Conservation (phyloP, 30 jellyfish, hydroid and myxozoan genomes). For the Rhopilema esculentum region DNA sequence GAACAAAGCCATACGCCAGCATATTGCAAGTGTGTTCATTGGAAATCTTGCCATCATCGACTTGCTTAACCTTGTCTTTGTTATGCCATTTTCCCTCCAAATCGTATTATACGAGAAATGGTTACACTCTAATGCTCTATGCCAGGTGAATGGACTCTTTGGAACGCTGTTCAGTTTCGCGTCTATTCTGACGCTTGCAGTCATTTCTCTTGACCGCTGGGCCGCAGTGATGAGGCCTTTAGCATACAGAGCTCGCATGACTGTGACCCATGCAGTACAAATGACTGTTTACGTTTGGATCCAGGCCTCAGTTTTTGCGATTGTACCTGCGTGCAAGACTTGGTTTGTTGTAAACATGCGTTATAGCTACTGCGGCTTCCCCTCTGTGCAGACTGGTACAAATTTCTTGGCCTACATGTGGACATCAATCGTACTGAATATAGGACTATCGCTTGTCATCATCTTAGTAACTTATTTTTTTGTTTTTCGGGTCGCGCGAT, state of each 20-base stretch:
- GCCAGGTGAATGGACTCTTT: constrained; percentile 64
- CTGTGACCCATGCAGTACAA: constrained; percentile 68
- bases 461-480: constrained; percentile 77
- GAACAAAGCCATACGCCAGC: constrained; percentile 75
- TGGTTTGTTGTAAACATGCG: constrained; percentile 80
- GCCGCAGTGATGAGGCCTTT: constrained; percentile 93
- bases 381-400: constrained; percentile 38
- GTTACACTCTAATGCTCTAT: constrained; percentile 41
- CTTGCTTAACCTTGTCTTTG: constrained; percentile 71
- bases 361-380: constrained; percentile 67
- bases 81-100: constrained; percentile 84
- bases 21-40: constrained; percentile 74
- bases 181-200: constrained; percentile 83
- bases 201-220: constrained; percentile 82
- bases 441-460: constrained; percentile 65
- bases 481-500: constrained; percentile 86
- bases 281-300: constrained; percentile 68
- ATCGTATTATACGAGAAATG: constrained; percentile 39
- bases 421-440: constrained; percentile 43
- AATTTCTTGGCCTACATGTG: constrained; percentile 64
- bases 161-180: constrained; percentile 80
- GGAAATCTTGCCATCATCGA: constrained; percentile 81
- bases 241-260: constrained; percentile 84
- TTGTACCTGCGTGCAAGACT: constrained; percentile 53
- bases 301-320: constrained; percentile 74